phyloP scores from a whole-genome alignment of 2,888 invertebrate species.

The Drosophila cognata region DNA sequence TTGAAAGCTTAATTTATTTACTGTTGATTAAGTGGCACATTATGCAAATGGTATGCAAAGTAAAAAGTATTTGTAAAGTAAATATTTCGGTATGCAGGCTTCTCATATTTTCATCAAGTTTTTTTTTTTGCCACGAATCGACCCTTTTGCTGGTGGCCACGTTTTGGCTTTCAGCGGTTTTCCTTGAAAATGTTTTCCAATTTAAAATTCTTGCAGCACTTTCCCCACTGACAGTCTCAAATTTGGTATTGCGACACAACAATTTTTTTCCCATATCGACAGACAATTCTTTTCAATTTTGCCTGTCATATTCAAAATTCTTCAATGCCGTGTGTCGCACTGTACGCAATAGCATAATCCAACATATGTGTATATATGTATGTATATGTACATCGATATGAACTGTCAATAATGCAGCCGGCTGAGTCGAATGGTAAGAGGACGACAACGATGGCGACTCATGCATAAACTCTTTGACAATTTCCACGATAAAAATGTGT shows the following conservation, averaged over 20 bases:
- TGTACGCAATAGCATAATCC: conserved; percentile 18
- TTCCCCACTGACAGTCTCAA: conserved; percentile 50
- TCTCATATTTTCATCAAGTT: neutral
- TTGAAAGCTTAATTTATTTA: conserved; percentile 22
- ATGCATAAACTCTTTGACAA: conserved; percentile 76
- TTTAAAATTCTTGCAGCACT: conserved; percentile 31
- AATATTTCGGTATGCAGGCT: neutral
- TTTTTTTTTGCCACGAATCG: neutral
- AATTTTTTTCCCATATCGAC: conserved; percentile 21
- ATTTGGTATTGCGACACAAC: conserved; percentile 47
- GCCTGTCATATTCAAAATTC: conserved; percentile 36
- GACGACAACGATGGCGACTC: conserved; percentile 25
- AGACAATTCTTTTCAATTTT: conserved; percentile 55
- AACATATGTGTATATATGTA: conserved; percentile 12
- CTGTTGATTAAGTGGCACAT: conserved; percentile 22
- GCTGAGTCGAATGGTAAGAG: conserved; percentile 39
- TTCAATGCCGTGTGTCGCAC: conserved; percentile 24
- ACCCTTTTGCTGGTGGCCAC: conserved; percentile 6
- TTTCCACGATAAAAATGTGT: conserved; percentile 78
- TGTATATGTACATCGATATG: conserved; percentile 52
- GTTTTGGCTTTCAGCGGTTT: conserved; percentile 10
- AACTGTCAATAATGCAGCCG: conserved; percentile 71
- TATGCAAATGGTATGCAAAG: neutral
- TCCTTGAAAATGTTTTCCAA: conserved; percentile 36
- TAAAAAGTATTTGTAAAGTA: neutral